These are phyloP conservation scores for Synanthedon andrenaeformis DNA, from an alignment of 2,888 invertebrate species.

Conservation along the genomic window DNA sequence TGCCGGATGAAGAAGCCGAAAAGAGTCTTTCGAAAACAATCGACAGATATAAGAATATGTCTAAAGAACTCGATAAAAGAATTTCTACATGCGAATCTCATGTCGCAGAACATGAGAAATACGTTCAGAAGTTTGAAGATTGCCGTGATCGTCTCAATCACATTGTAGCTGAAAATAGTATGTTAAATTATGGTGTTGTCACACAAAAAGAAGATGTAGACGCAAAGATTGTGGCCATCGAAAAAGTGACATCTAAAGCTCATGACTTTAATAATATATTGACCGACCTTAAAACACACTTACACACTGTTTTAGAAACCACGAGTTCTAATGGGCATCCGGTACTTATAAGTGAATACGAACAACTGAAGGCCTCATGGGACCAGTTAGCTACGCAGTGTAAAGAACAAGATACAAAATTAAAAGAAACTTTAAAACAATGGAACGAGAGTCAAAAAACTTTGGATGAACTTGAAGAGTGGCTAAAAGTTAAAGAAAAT, in stretches of 20 bases:
- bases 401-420: constrained; percentile 75
- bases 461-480: constrained; percentile 81
- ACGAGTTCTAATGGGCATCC: constrained; percentile 84
- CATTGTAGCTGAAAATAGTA: constrained; percentile 81
- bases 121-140: constrained; percentile 84
- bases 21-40: constrained; percentile 80
- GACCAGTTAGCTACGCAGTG: constrained; percentile 79
- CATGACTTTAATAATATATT: constrained; percentile 80
- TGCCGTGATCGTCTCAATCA: constrained; percentile 86
- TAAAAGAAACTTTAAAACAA: constrained; percentile 81
- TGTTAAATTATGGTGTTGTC: constrained; percentile 82
- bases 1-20: constrained; percentile 84
- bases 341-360: constrained; percentile 77
- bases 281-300: constrained; percentile 75
- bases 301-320: constrained; percentile 79
- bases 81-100: constrained; percentile 77
- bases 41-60: constrained; percentile 76
- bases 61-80: constrained; percentile 75
- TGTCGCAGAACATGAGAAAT: constrained; percentile 85
- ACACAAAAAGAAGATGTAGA: constrained; percentile 85
- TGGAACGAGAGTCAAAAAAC: constrained; percentile 86
- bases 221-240: constrained; percentile 78
- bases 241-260: constrained; percentile 80
- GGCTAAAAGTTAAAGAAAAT: constrained; percentile 88
- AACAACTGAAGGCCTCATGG: constrained; percentile 82